Percentiles rank a stretch among this genome's conserved stretches.
Evolutionary conservation across 2,113 vertebrate genomes (phyloP).

Genomic region (Struthio camelus): DNA sequence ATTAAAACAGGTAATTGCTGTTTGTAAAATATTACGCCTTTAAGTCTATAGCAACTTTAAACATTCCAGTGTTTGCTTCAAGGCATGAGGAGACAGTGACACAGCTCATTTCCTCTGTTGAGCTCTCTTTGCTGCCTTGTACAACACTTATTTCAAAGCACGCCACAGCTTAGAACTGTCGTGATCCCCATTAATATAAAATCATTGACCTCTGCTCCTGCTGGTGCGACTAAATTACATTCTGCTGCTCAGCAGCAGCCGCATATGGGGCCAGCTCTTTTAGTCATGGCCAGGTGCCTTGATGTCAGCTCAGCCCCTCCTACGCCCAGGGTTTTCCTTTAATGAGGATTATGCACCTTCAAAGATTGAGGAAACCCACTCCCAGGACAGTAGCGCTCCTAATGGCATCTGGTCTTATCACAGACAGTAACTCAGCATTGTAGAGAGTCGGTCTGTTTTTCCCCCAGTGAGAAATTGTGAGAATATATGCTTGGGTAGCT

Average conservation of each 20-base stretch:
- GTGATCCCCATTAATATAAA: slow-evolving; percentile 88
- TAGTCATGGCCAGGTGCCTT: slow-evolving; percentile 81
- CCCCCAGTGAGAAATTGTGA: slow-evolving; percentile 6
- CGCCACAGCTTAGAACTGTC: slow-evolving; percentile 82
- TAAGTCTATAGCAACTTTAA: slow-evolving; percentile 56
- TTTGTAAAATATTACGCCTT: slow-evolving; percentile 74
- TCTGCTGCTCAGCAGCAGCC: slow-evolving; percentile 83
- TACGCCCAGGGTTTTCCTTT: slow-evolving; percentile 74
- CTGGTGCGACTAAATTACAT: slow-evolving; percentile 84
- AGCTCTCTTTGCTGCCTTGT: slow-evolving; percentile 79
- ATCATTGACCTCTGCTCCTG: slow-evolving; percentile 86
- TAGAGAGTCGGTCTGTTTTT: not conserved
- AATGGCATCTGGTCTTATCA: slow-evolving; percentile 67
- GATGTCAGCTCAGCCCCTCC: slow-evolving; percentile 77
- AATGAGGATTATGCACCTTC: slow-evolving; percentile 82
- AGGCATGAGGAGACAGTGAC: slow-evolving; percentile 78
- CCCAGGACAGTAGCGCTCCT: slow-evolving; percentile 69
- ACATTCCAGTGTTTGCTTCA: slow-evolving; percentile 69
- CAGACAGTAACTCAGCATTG: slow-evolving; percentile 14
- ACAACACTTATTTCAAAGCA: slow-evolving; percentile 86
- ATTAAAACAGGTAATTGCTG: slow-evolving; percentile 66
- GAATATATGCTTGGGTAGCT: slow-evolving; percentile 32
- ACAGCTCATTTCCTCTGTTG: slow-evolving; percentile 82
- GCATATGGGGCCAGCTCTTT: slow-evolving; percentile 78
- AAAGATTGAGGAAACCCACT: slow-evolving; percentile 74